Base-by-base conservation (phyloP, 2,888 invertebrate genomes). In the Chrysina gloriosa region DNA sequence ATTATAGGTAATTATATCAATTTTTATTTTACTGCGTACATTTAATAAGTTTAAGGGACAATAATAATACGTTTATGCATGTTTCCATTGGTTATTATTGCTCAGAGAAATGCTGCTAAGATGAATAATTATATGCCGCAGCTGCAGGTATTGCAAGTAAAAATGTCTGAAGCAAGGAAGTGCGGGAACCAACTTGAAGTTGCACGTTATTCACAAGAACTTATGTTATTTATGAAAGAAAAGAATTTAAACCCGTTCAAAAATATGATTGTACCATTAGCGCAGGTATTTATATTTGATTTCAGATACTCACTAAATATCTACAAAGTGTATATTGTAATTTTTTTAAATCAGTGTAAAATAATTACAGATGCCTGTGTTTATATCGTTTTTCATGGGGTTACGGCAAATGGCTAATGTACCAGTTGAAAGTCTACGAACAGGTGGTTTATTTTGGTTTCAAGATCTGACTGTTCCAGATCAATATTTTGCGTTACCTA, bases 381-480 rank as follows among this genome's bases (percentile, higher is more conserved):
- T 98, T 81, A 84, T 98, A 71, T 96, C 97, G 0, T 93, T 96
- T 80, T 98, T 97, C 80, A 87, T 94, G 84, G 95, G 92, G 0
- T 83, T 99, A 50, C 87, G 95, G 74, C 85, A 88, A 71, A 97
- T 99, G 97, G 90, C 96, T 0, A 92, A 91, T 77, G 87, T 92
- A 27, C 98, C 97, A 1, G 93, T 99, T 31, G 95, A 95, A 42
- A 96, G 96, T 79, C 88, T 98, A 87, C 87, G 89, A 71, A 85
- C 89, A 0, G 98, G 98, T 27, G 99, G 99, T 0, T 73, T 95
- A 0, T 90, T 87, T 76, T 99, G 98, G 98, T 97, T 99, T 81
- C 85, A 88, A 2, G 97, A 99, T 86, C 86, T 99, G 47, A 96
- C 97, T 0, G 82, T 95, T 6, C 87, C 93, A 1, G 99, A 99